Evolutionary conservation across 2,797 vertebrate species (phyloP).

Genomic region (Malacoraja senta): DNA sequence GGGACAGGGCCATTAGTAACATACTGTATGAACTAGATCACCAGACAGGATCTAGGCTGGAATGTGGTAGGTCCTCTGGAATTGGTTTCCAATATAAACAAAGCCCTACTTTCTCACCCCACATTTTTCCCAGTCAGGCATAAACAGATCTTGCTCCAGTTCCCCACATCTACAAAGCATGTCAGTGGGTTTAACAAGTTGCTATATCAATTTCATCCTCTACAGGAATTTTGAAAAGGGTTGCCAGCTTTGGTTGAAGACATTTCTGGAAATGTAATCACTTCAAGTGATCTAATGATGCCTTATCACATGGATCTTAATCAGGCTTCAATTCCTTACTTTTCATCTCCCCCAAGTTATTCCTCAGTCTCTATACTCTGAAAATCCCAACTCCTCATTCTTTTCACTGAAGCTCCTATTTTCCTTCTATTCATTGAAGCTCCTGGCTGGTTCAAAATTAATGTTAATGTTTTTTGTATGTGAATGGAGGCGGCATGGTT

Average conservation of each 20-base stretch:
- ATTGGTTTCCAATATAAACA: not conserved
- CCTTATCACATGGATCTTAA: no score
- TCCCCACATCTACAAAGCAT: not conserved
- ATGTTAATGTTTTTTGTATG: no score
- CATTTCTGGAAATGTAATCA: not conserved
- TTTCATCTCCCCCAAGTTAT: not conserved
- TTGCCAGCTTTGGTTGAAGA: not conserved
- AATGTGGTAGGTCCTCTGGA: no score
- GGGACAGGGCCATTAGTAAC: no score
- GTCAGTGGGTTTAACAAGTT: not conserved
- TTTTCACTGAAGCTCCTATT: no score
- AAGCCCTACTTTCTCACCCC: not conserved
- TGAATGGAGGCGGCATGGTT: no score
- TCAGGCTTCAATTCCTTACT: not conserved
- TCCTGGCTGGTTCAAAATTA: no score
- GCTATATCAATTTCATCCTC: not conserved
- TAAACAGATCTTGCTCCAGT: not conserved
- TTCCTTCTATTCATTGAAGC: not conserved
- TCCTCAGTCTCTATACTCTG: not conserved
- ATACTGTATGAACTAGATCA: not conserved
- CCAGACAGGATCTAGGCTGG: not conserved
- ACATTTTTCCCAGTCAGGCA: not conserved
- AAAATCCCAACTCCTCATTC: not conserved
- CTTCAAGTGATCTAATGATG: no score
- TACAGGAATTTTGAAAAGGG: not conserved